Percentiles rank a stretch among this genome's conserved stretches.
Evolutionary conservation across 2,888 invertebrate species (phyloP).

Genomic region (Phytoseiulus persimilis): DNA sequence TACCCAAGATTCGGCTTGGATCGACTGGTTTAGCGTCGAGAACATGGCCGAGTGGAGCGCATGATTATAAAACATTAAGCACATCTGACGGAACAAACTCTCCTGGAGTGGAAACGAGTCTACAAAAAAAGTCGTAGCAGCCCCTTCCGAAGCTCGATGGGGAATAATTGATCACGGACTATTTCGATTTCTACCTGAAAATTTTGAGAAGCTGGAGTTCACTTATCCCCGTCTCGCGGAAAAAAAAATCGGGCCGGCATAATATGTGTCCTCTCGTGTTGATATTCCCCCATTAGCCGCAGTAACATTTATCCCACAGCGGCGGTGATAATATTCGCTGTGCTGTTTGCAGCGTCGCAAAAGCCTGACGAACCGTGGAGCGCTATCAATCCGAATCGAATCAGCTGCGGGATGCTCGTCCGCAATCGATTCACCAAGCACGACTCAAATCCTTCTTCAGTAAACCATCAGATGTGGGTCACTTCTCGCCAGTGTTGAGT

Average conservation of each 20-base stretch:
- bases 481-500: background rate
- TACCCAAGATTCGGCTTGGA: background rate
- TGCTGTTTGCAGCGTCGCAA: too few species aligned
- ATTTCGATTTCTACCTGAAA: background rate
- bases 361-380: too few species aligned
- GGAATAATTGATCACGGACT: background rate
- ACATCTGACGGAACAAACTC: background rate
- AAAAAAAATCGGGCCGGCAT: too few species aligned
- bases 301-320: too few species aligned
- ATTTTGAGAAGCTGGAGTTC: too few species aligned
- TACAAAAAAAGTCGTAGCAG: background rate
- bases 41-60: conserved; percentile 5
- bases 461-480: background rate
- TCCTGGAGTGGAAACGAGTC: background rate
- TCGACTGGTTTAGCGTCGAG: background rate
- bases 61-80: background rate
- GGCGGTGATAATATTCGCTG: too few species aligned
- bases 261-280: too few species aligned
- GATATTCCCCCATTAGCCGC: too few species aligned
- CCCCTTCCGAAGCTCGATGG: background rate
- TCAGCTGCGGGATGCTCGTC: background rate
- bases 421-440: background rate
- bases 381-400: background rate
- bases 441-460: background rate
- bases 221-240: too few species aligned